Conservation (phyloP, 2,797 vertebrate genomes). For the Poecilia wingei region DNA sequence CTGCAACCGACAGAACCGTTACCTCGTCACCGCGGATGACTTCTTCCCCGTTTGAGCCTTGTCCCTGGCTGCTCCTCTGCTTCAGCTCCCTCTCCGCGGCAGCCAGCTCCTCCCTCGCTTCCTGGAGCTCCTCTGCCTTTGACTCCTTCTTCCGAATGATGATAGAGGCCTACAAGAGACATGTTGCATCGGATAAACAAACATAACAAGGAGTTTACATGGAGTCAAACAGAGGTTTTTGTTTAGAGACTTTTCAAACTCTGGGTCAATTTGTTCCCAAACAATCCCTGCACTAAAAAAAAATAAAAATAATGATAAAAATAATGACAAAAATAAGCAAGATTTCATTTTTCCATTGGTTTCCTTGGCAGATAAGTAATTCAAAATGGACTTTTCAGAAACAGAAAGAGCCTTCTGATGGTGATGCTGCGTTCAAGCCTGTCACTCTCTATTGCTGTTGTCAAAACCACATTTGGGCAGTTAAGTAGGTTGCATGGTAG, state of each 20-base stretch:
- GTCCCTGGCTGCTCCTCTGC: slow-evolving; percentile 84
- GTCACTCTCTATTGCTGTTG: not conserved
- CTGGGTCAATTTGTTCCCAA: not conserved
- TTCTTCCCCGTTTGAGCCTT: slow-evolving; percentile 82
- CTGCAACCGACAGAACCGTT: slow-evolving; percentile 21
- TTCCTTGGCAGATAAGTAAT: not conserved
- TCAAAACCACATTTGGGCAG: not conserved
- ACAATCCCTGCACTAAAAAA: not conserved
- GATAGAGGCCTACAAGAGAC: slow-evolving; percentile 87
- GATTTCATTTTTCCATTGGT: not conserved
- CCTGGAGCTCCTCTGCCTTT: slow-evolving; percentile 94
- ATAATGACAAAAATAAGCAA: not conserved
- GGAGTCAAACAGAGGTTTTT: not conserved
- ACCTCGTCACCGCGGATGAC: slow-evolving; percentile 92
- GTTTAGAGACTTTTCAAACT: not conserved
- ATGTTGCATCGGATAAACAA: slow-evolving; percentile 21
- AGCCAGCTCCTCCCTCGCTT: slow-evolving; percentile 89
- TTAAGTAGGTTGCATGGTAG: not conserved
- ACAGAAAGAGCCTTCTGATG: not conserved
- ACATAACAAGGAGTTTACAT: slow-evolving; percentile 18
- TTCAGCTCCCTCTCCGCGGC: slow-evolving; percentile 84
- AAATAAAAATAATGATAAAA: no score
- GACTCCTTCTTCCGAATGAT: slow-evolving; percentile 92
- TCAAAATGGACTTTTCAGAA: not conserved
- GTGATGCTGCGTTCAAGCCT: not conserved